These are phyloP conservation scores for Larimichthys crocea DNA, from an alignment of 2,113 vertebrate species.

Conservation along the genomic window DNA sequence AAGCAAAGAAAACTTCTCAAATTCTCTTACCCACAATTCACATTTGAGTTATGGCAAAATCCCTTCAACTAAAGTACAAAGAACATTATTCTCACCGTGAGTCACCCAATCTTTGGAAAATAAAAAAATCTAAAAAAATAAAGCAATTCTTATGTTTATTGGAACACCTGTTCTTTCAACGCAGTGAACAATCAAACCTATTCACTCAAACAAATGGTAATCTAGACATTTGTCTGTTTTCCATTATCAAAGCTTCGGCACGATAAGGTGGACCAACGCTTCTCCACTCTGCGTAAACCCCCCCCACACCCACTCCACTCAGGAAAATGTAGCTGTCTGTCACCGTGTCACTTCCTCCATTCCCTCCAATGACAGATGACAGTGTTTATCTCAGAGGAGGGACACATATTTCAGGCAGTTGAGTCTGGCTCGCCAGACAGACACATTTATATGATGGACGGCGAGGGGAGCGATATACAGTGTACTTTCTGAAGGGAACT, in stretches of 20 bases:
- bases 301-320: background rate
- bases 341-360: slow-evolving; percentile 71
- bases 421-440: slow-evolving; percentile 73
- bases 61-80: background rate
- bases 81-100: background rate
- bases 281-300: slow-evolving; percentile 8
- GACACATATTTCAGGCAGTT: slow-evolving; percentile 79
- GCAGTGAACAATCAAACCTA: background rate
- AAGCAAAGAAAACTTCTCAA: background rate
- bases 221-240: slow-evolving; percentile 23
- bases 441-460: slow-evolving; percentile 74
- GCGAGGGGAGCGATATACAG: slow-evolving; percentile 43
- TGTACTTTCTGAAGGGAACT: slow-evolving; percentile 63
- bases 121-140: background rate
- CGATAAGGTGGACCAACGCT: slow-evolving; percentile 5
- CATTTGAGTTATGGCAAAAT: background rate
- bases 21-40: background rate
- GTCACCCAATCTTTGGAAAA: no score
- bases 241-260: slow-evolving; percentile 27
- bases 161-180: background rate
- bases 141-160: no score
- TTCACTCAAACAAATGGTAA: slow-evolving; percentile 15
- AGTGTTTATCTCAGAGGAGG: slow-evolving; percentile 77
- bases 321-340: slow-evolving; percentile 77
- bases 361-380: slow-evolving; percentile 76